phyloP scores from a whole-genome alignment of 2,113 vertebrate species.

The Neolamprologus variostigma region DNA sequence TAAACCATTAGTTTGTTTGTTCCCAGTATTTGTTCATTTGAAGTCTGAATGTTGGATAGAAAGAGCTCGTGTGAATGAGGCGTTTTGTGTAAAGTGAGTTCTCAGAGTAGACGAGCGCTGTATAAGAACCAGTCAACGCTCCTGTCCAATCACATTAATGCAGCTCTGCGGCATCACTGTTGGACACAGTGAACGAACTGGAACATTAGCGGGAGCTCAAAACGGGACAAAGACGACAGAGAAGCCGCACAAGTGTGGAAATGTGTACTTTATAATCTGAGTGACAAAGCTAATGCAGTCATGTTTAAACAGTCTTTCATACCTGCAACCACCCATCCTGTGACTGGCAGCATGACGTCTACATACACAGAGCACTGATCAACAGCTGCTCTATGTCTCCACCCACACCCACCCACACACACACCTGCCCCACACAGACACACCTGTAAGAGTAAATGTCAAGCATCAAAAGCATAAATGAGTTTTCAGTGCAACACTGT shows the following conservation, averaged over 20 bases:
- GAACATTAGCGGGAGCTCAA: rapidly evolving
- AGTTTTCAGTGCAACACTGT: constrained; percentile 75
- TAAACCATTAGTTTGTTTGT: background rate
- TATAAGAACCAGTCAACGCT: background rate
- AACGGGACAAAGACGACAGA: background rate
- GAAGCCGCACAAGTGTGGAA: background rate
- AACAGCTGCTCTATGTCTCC: background rate
- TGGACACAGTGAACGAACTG: background rate
- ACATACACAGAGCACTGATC: background rate
- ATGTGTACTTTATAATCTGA: background rate
- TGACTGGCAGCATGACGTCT: background rate
- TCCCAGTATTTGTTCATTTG: background rate
- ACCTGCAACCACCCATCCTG: background rate
- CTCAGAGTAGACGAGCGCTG: background rate
- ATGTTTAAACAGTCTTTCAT: background rate
- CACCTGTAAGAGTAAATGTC: constrained; percentile 82
- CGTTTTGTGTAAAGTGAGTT: background rate
- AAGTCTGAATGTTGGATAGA: background rate
- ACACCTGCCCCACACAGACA: background rate
- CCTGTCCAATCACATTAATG: background rate
- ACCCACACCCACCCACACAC: background rate
- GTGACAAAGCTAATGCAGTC: background rate
- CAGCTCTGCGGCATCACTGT: background rate
- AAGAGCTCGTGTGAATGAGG: background rate
- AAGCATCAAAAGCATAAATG: constrained; percentile 82